Base-by-base conservation (phyloP, 2,888 invertebrate genomes). In the Saturnia japonica region DNA sequence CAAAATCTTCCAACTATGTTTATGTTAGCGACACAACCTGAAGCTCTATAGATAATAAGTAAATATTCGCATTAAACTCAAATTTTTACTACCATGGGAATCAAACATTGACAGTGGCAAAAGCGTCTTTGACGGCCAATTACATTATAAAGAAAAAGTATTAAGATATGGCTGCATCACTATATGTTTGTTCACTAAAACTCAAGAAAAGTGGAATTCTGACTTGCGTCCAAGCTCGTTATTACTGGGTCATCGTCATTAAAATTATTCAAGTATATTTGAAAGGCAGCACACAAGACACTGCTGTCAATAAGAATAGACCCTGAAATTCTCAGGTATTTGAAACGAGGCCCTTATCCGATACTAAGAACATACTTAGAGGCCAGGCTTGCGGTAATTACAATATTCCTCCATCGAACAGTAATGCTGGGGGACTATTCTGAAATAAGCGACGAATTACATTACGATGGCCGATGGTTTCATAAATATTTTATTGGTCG, bases 401-500 rank as follows among this genome's bases (percentile, higher is more conserved):
- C 76, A 77, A 77, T 77, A 84, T 84, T 84, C 82, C 77, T 79
- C 75, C 79, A 79, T 81, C 81, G 80, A 77, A 69, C 72, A 70
- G 71, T 86, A 86, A 85, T 85, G 82, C 82, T 81, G 79, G 80
- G 80, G 81, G 86, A 85, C 82, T 83, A 80, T 82, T 83, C 83
- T 83, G 83, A 78, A 78, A 77, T 80, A 78, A 85, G 82, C 90
- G 89, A 88, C 90, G 87, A 86, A 84, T 83, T 85, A 89, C 90
- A 92, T 92, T 92, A 91, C 84, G 76, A 80, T 76, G 75, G 81
- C 84, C 87, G 89, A 87, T 82, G 88, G 84, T 90, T 91, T 90
- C 91, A 91, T 91, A 91, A 91, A 92, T 91, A 91, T 88, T 90
- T 91, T 91, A 92, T 91, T 91, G 91, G 89, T 87, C 82, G 85